Evolutionary conservation across 2,797 vertebrate genomes (phyloP), one percentile per base, ranked within the genome.

Genomic region (Fistularia commersonii): DNA sequence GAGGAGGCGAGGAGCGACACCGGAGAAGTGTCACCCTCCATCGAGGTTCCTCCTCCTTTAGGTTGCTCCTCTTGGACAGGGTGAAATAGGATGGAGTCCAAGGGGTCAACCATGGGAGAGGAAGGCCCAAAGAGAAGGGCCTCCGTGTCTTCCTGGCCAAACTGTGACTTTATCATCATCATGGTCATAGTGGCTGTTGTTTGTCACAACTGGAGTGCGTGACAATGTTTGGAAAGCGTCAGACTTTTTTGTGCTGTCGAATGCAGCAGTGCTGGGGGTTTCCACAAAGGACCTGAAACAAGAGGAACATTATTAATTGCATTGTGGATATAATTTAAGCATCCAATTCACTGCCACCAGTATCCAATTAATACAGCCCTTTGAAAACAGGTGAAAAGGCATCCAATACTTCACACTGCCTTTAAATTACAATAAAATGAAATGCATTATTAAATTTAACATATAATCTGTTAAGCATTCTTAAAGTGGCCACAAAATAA

Each of bases 71-170:
- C 66, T 72, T 40, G 75, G 39, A 87, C 84, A 78, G 70, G 52
- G 66, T 14, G 40, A 53, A 64, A 51, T 39, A 81, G 54, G 0
- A 69, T 34, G 7, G 74, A 61, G 48, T 60, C 74, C 45, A 83
- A 46, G 69, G 69, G 61, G 66, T 98, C 95, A 97, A 90, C 95
- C 95, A 84, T 96, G 95, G 89, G 95, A 94, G 83, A 95, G 93
- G 91, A 92, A 91, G 91, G 92, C 88, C 75, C 93, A 84, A 80
- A 89, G 73, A 96, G 92, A 86, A 93, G 92, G 93, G 88, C 85
- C 83, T 90, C 89, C 64, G 87, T 92, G 90, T 90, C 93, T 89
- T 92, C 94, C 93, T 76, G 93, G 91, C 94, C 90, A 93, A 93
- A 93, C 89, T 89, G 91, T 93, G 90, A 94, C 93, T 70, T 94